Evolutionary conservation across 2,888 invertebrate genomes (phyloP), one percentile per base, ranked within the genome.

Genomic region (Tuberolachnus salignus): DNA sequence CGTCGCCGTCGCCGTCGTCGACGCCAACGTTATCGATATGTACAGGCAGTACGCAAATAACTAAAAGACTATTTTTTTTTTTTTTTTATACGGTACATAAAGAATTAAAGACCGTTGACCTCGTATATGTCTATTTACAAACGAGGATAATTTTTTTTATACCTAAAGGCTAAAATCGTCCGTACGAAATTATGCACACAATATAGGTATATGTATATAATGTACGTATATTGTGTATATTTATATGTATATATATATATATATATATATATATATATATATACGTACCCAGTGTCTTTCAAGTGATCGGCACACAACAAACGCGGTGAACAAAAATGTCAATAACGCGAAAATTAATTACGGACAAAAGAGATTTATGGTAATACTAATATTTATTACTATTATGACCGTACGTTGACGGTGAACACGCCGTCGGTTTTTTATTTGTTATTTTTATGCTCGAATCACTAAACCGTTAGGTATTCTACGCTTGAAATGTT

Each of bases 121-220:
- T 73, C 63, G 3, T 16, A 46, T 13, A 34, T 72, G 34, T 26
- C 72, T 61, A 49, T 72, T 61, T 72, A 72, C 49, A 49, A 72
- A 73, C 53, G 63, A 73, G 42, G 63, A 73, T 73, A 73, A 73
- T 73, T 42, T 42, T 73, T 42, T 42, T 16, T 23, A 73, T 53
- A 63, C 73, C 73, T 53, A 73, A 73, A 64, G 73, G 73, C 73
- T 78, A 59, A 66, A 46, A 66, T 26, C 49, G 13, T 59, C 67
- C n/a, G 23, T 74, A 74, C 73, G 55, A 75, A 75, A 75, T 66
- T 67, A 75, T 59, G 78, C 59, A 51, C 55, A 75, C 73, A 73
- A 73, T 73, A 23, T 34, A 46, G 34, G 34, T 34, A 34, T 34
- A 34, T 34, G n/a, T n/a, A n/a, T n/a, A n/a, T n/a, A n/a, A n/a